Evolutionary conservation across 2,888 invertebrate genomes (phyloP).

Genomic region (Latrodectus elegans): DNA sequence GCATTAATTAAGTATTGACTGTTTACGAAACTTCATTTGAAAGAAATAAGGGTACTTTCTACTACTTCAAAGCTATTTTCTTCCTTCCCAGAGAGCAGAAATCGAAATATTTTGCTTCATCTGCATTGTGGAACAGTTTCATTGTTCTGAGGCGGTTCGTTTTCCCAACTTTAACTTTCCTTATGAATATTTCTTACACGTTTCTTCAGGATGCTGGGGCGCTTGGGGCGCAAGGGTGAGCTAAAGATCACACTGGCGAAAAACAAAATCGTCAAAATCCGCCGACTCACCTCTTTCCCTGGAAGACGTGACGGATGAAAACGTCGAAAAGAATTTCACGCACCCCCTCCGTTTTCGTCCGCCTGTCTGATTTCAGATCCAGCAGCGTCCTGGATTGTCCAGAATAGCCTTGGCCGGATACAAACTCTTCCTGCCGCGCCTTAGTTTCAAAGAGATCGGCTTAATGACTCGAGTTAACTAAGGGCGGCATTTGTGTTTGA

Average conservation of each 20-base stretch:
- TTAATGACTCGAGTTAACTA: conserved; percentile 60
- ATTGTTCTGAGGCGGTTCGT: neutral
- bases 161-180: neutral
- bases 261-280: conserved; percentile 61
- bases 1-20: too few species aligned
- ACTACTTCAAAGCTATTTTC: too few species aligned
- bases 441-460: conserved; percentile 12
- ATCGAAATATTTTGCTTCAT: too few species aligned
- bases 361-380: conserved; percentile 57
- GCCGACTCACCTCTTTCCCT: conserved; percentile 55
- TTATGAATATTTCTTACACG: conserved; percentile 27
- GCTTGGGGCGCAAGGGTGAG: neutral
- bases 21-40: too few species aligned
- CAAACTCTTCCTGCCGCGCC: conserved; percentile 9
- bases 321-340: conserved; percentile 65
- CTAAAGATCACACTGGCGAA: neutral
- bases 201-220: neutral
- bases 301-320: conserved; percentile 59
- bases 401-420: neutral
- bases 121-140: too few species aligned
- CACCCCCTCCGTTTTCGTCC: conserved; percentile 42
- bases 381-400: conserved; percentile 5
- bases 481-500: conserved; percentile 15
- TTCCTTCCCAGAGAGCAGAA: too few species aligned
- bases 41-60: too few species aligned